Conservation (phyloP, 2,113 vertebrate species). For the Lophotis ruficrista region DNA sequence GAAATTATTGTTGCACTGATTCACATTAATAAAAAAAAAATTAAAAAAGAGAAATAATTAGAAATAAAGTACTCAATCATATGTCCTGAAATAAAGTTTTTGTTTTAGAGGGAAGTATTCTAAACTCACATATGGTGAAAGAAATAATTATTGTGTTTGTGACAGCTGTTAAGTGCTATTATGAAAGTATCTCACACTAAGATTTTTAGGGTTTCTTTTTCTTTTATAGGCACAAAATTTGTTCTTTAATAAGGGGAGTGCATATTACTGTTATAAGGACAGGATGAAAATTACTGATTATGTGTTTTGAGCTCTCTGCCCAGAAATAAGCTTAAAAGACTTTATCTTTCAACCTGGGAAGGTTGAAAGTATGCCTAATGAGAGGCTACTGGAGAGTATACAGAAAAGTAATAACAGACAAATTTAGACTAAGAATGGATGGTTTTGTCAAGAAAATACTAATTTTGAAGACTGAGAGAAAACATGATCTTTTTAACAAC, state of each 20-base stretch:
- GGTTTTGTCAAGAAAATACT: neutral
- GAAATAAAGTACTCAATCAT: neutral
- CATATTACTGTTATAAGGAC: neutral
- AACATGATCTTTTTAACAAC: neutral
- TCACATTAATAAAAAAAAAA: neutral
- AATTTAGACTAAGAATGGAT: neutral
- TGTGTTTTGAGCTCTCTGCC: neutral
- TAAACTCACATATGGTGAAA: neutral
- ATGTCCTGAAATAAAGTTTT: neutral
- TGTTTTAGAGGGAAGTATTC: neutral
- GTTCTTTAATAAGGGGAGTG: neutral
- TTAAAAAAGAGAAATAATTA: neutral
- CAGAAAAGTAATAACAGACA: neutral
- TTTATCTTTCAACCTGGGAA: no score
- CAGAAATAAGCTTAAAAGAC: neutral
- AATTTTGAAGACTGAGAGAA: neutral
- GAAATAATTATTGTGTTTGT: neutral
- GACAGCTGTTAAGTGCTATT: neutral
- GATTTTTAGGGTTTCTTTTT: neutral
- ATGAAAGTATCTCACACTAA: neutral
- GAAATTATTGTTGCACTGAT: neutral
- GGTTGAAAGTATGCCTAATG: neutral
- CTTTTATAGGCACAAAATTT: neutral
- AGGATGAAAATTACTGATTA: neutral
- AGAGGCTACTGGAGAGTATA: neutral